Evolutionary conservation across 2,797 vertebrate species (phyloP), one percentile per base, ranked within the genome.

Genomic region (Pangasius sanitwongsei): DNA sequence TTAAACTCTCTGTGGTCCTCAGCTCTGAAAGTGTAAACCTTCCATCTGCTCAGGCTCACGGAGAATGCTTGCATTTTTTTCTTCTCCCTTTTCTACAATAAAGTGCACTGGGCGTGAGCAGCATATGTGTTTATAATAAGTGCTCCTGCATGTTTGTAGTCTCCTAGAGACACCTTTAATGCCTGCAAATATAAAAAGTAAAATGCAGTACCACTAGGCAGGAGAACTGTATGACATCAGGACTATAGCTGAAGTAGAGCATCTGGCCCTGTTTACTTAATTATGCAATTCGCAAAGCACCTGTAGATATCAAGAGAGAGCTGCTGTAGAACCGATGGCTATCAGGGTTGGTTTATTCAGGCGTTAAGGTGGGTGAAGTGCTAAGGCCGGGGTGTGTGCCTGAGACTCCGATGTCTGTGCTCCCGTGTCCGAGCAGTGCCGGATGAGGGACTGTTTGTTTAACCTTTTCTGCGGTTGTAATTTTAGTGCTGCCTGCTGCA

Each of bases 381-480:
- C 25, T 82, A 59, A 25, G 25, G 8, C 53, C n/a, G 25, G 13
- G 59, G 37, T 65, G 41, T 48, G 59, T 16, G 28, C 50, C 61
- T 12, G 12, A 63, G 74, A 28, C 31, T 6, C 57, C 48, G 34
- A 31, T 48, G 85, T 53, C 48, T 25, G 53, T 15, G 31, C 82
- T 72, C 86, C 37, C 9, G n/a, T 75, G 67, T 72, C 84, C 88
- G 88, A 57, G 89, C 88, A 87, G 80, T 70, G 89, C 92, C 82
- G 86, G 91, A 94, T 93, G 92, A 78, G 85, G 83, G 90, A 37
- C 34, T 95, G 92, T 96, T 96, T 95, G 90, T 92, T 94, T 95
- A 96, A 95, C 95, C 94, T 95, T 95, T 96, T 95, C 94, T 93
- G 92, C 61, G 87, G 93, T 93, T 95, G 94, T 95, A 93, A 95